Base-by-base conservation (phyloP, 1,140 invertebrate genomes). In the Mactra quadrangularis region DNA sequence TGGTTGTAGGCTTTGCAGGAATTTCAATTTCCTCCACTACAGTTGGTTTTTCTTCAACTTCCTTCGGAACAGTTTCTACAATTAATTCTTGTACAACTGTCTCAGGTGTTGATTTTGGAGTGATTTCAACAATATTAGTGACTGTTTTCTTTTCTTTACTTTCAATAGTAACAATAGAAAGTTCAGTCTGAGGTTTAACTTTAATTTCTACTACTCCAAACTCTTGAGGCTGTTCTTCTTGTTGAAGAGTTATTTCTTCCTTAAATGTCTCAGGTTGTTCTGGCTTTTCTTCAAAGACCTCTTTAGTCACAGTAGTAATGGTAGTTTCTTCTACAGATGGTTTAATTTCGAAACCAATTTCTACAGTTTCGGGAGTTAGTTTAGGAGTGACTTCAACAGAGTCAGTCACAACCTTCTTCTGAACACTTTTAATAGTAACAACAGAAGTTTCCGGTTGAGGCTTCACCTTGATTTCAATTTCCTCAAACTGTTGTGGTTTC, bases 211-310 rank as follows among this genome's bases (percentile, higher is more conserved):
- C 55, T 25, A 19, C 81, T 38, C 71, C 66, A 22, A 55, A 29
- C 68, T 86, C 82, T 53, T 84, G 53, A 38, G 52, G 71, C 66
- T 84, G 66, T 45, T 82, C 82, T 53, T 86, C 77, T 25, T 47
- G n/a, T 1, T 59, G 41, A 41, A 74, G 50, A 19, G 78, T 33
- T 22, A 70, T 57, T 2, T 82, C 74, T 35, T 81, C 59, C 55
- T 71, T 31, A 33, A 35, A 55, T 15, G 66, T 45, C 35, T 57
- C 55, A n/a, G 62, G 64, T 17, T 27, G 31, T 57, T 70, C 64
- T 57, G 55, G 1, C 22, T 57, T 29, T 25, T 29, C 3, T 57
- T 29, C 22, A 29, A n/a, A 19, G 17, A 27, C 55, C 27, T 75
- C 72, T 60, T 60, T 60, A n/a, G 22, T 75, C n/a, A 75, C 38